Evolutionary conservation across 1,140 invertebrate species (phyloP).

Genomic region (Centruroides vittatus): DNA sequence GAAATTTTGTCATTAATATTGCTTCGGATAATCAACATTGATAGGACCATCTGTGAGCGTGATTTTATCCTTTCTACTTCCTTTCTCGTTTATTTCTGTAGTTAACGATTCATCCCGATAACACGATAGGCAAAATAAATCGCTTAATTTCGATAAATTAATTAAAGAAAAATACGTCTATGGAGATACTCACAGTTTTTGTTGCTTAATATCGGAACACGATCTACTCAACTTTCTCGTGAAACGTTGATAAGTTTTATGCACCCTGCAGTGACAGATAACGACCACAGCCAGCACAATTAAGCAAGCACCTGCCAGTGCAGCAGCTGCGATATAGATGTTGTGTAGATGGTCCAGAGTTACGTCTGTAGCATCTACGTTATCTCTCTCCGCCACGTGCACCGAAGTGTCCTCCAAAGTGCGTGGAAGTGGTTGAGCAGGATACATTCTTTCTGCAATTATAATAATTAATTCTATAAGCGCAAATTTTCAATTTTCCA

Average conservation of each 20-base stretch:
- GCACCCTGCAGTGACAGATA: conserved; percentile 50
- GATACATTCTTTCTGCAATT: not conserved
- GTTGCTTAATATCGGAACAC: conserved; percentile 15
- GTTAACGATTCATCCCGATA: too few species aligned
- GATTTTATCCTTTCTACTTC: too few species aligned
- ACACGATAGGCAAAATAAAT: too few species aligned
- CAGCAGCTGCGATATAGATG: conserved; percentile 54
- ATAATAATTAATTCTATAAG: not conserved
- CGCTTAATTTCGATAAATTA: too few species aligned
- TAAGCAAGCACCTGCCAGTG: conserved; percentile 46
- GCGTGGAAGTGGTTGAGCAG: conserved; percentile 8
- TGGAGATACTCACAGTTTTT: conserved; percentile 13
- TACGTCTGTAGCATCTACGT: conserved; percentile 2
- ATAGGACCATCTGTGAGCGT: too few species aligned
- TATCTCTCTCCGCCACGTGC: conserved; percentile 6
- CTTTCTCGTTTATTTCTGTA: too few species aligned
- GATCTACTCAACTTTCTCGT: conserved; percentile 13
- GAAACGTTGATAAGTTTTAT: conserved; percentile 45
- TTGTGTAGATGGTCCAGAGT: conserved; percentile 47
- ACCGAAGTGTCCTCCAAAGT: conserved; percentile 11
- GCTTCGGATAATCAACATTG: too few species aligned
- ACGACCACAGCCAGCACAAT: conserved; percentile 52
- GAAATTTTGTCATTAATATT: too few species aligned
- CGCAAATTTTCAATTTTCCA: not conserved
- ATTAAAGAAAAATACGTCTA: too few species aligned